A percentile compares a stretch with the other conserved stretches of the same genome.
These are phyloP conservation scores for Drosophila nikananu DNA, from an alignment of 1,140 invertebrate species.

Conservation along the genomic window DNA sequence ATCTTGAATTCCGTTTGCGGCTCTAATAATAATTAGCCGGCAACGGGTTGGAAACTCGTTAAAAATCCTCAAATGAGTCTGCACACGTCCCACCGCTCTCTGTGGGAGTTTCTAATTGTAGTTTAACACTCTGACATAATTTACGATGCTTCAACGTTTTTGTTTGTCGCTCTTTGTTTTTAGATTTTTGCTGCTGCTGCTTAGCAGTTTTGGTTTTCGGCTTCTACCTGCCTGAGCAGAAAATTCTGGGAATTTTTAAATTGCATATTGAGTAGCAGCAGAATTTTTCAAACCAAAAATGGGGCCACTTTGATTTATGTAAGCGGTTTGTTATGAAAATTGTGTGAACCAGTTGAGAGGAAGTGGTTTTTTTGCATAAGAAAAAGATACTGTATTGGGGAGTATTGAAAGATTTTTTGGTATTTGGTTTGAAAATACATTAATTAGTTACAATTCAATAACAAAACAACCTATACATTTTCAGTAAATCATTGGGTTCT, in stretches of 20 bases:
- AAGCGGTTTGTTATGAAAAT: constrained; percentile 28
- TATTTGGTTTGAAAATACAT: no score
- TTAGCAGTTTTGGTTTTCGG: constrained; percentile 26
- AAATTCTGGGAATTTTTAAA: constrained; percentile 72
- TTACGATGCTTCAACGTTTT: constrained; percentile 57
- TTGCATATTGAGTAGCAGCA: constrained; percentile 66
- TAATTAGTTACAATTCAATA: no score
- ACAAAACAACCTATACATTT: no score
- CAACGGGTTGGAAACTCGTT: constrained; percentile 55
- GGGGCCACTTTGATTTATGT: constrained; percentile 57
- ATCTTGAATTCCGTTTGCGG: constrained; percentile 56
- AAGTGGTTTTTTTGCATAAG: constrained; percentile 1
- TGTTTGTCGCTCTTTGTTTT: constrained; percentile 7
- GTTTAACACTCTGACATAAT: constrained; percentile 78
- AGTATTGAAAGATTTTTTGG: no score
- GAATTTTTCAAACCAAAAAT: constrained; percentile 35
- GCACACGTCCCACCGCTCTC: constrained; percentile 9
- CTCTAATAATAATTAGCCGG: constrained; percentile 69
- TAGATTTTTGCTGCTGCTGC: constrained; percentile 9
- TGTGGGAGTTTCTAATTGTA: constrained; percentile 71
- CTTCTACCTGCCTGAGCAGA: constrained; percentile 52
- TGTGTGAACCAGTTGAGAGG: constrained; percentile 28
- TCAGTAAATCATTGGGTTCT: no score
- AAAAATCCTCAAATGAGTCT: constrained; percentile 47
- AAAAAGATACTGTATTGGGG: not conserved